A percentile compares a stretch with the other conserved stretches of the same genome.
Evolutionary conservation across 2,797 vertebrate species (phyloP).

Genomic region (Pangasius larnaudii): DNA sequence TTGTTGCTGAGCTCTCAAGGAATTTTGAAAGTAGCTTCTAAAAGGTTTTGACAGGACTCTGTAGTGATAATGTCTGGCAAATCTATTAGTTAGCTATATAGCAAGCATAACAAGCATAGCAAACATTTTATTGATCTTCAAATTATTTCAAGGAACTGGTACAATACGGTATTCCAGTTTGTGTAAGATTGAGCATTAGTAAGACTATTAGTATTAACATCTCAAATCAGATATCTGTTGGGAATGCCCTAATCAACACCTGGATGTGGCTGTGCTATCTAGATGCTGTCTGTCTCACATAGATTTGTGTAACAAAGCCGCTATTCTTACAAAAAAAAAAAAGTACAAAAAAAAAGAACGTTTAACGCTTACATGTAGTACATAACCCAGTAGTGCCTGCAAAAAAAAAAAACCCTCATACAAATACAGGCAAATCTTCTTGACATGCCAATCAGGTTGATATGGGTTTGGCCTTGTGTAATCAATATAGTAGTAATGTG

Average conservation of each 20-base stretch:
- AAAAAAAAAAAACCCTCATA: too few species aligned
- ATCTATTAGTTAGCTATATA: neutral
- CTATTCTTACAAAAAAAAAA: neutral
- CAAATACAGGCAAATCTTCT: neutral
- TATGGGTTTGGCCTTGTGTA: neutral
- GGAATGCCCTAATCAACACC: conserved; percentile 1
- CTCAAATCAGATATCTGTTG: neutral
- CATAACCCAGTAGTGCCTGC: neutral
- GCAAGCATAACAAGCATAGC: neutral
- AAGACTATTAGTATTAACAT: neutral
- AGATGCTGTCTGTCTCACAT: neutral
- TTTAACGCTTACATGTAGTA: neutral
- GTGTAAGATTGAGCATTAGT: neutral
- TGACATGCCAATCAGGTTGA: neutral
- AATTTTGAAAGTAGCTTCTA: neutral
- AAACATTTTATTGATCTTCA: neutral
- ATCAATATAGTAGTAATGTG: neutral
- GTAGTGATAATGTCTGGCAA: neutral
- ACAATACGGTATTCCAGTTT: neutral
- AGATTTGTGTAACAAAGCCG: neutral
- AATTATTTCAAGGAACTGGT: neutral
- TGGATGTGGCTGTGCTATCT: neutral
- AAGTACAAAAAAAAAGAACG: too few species aligned
- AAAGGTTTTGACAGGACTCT: neutral
- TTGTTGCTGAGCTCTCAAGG: neutral